Percentiles rank a stretch among this genome's conserved stretches.
Evolutionary conservation across 1,140 invertebrate species (phyloP).

Genomic region (Mylabris phalerata): DNA sequence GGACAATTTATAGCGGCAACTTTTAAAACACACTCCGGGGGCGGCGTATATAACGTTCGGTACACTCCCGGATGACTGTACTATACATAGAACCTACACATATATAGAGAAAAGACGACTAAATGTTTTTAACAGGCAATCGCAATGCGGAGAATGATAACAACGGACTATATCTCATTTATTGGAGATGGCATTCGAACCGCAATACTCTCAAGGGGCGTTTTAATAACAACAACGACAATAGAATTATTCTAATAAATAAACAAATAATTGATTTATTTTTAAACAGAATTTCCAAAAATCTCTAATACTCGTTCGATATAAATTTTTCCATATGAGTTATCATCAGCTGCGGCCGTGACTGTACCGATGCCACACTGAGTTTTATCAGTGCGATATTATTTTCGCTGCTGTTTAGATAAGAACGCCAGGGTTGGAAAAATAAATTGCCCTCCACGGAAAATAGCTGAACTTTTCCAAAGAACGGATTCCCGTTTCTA

Average conservation of each 20-base stretch:
- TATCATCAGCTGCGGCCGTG: slow-evolving; percentile 26
- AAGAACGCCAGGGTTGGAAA: slow-evolving; percentile 42
- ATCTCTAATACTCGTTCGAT: neutral
- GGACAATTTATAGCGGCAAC: slow-evolving; percentile 44
- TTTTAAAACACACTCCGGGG: slow-evolving; percentile 43
- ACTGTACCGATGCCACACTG: slow-evolving; percentile 36
- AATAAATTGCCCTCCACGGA: slow-evolving; percentile 44
- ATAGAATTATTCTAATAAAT: too few relatives aligned
- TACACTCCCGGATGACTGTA: slow-evolving; percentile 29
- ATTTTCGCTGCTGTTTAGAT: slow-evolving; percentile 46
- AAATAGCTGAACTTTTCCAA: slow-evolving; percentile 43
- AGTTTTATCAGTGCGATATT: slow-evolving; percentile 44
- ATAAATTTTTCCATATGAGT: slow-evolving; percentile 38
- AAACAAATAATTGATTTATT: too few relatives aligned
- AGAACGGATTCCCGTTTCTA: slow-evolving; percentile 35
- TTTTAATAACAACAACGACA: too few relatives aligned
- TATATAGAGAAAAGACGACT: slow-evolving; percentile 6
- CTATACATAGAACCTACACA: neutral
- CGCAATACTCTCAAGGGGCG: too few relatives aligned
- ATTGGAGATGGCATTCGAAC: too few relatives aligned
- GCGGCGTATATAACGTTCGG: slow-evolving; percentile 40
- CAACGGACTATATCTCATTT: too few relatives aligned
- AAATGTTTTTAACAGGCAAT: slow-evolving; percentile 32
- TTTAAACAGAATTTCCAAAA: too few relatives aligned
- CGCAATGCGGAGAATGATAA: too few relatives aligned